These are phyloP conservation scores for Furcula furcula DNA, from an alignment of 2,888 invertebrate species.

Conservation along the genomic window DNA sequence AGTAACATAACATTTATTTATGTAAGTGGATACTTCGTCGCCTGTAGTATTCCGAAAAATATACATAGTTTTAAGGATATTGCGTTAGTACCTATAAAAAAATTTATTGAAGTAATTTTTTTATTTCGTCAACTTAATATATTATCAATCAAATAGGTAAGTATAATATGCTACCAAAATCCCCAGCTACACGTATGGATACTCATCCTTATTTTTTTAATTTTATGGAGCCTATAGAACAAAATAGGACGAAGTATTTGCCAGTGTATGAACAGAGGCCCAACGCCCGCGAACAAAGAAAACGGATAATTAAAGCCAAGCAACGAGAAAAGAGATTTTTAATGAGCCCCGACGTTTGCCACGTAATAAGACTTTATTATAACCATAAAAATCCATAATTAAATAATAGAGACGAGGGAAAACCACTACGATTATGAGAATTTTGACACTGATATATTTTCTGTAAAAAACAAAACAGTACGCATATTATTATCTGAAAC, in stretches of 20 bases:
- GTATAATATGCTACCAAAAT: not conserved
- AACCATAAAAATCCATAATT: conserved; percentile 60
- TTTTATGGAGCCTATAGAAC: conserved; percentile 32
- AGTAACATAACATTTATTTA: too few species aligned
- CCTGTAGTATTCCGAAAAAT: too few species aligned
- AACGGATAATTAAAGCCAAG: conserved; percentile 78
- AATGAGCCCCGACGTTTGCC: conserved; percentile 71
- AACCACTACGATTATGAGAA: too few species aligned
- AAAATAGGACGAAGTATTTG: conserved; percentile 50
- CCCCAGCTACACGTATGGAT: not conserved
- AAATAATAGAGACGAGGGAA: conserved; percentile 43
- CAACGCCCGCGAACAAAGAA: conserved; percentile 67
- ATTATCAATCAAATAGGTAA: not conserved
- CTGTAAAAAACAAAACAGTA: too few species aligned
- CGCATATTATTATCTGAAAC: too few species aligned
- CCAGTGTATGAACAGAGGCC: conserved; percentile 51
- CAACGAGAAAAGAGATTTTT: conserved; percentile 74
- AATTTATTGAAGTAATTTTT: too few species aligned
- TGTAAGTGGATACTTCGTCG: too few species aligned
- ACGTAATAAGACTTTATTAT: conserved; percentile 72
- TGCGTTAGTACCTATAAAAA: too few species aligned
- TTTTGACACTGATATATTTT: not conserved
- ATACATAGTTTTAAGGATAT: too few species aligned
- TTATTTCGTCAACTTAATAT: too few species aligned
- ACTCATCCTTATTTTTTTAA: conserved; percentile 9